A percentile compares a stretch with the other conserved stretches of the same genome.
Evolutionary conservation across 2,888 invertebrate genomes (phyloP).

Genomic region (Brachyptera putata): DNA sequence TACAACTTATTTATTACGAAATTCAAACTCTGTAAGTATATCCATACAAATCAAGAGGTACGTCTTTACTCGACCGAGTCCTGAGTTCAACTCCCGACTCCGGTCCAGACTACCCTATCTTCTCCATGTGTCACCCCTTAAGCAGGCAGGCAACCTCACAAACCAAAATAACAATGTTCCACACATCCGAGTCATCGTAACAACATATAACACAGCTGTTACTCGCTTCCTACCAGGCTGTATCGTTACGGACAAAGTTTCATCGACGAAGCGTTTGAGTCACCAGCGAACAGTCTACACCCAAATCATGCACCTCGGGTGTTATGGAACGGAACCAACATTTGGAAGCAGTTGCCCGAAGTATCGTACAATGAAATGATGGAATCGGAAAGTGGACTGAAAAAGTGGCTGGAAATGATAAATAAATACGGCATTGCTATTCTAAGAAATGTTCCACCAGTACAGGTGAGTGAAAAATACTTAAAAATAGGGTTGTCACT

Average conservation of each 20-base stretch:
- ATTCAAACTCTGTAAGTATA: no score
- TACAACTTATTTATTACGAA: no score
- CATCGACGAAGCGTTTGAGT: constrained; percentile 39
- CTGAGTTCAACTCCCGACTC: no score
- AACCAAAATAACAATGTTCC: no score
- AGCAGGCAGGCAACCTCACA: no score
- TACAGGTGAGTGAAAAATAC: constrained; percentile 30
- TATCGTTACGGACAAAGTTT: constrained; percentile 40
- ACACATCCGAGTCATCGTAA: no score
- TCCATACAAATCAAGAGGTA: no score
- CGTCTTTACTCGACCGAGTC: no score
- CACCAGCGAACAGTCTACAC: constrained; percentile 28
- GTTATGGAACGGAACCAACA: constrained; percentile 39
- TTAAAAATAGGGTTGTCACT: background rate
- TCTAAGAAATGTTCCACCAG: constrained; percentile 39
- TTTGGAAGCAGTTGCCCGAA: constrained; percentile 40
- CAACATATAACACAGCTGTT: no score
- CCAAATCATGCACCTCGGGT: constrained; percentile 35
- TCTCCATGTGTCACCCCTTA: no score
- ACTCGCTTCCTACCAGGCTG: constrained; percentile 39
- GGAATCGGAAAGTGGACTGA: constrained; percentile 38
- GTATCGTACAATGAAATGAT: constrained; percentile 40
- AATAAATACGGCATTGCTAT: constrained; percentile 40
- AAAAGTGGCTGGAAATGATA: constrained; percentile 40
- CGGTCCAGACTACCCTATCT: no score